These are phyloP conservation scores for Podocnemis expansa DNA, from an alignment of 2,113 vertebrate genomes.

Conservation along the genomic window DNA sequence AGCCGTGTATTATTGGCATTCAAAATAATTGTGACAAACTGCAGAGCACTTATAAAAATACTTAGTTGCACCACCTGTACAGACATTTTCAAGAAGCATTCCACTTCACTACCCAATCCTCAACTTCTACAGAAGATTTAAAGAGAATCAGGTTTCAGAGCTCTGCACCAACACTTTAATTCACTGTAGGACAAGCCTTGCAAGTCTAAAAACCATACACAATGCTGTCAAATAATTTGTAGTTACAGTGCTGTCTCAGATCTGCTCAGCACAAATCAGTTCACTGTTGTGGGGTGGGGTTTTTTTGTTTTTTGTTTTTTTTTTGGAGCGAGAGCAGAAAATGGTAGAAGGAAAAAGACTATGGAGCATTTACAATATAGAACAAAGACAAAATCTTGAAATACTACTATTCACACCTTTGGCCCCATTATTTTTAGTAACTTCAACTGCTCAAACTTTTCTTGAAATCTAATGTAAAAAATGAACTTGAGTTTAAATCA, in stretches of 20 bases:
- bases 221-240: background rate
- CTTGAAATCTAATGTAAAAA: background rate
- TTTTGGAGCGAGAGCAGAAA: background rate
- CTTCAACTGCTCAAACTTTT: background rate
- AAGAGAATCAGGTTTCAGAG: background rate
- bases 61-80: accelerated
- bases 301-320: no score
- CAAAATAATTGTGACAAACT: background rate
- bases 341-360: background rate
- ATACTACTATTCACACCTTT: background rate
- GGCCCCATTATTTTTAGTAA: no score
- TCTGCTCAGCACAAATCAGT: background rate
- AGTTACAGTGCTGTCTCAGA: background rate
- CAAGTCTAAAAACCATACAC: background rate
- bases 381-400: background rate
- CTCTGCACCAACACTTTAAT: background rate
- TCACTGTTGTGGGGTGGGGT: background rate
- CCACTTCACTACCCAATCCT: background rate
- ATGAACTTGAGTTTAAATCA: background rate
- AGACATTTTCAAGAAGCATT: background rate
- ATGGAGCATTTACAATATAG: background rate
- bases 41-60: background rate
- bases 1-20: no score
- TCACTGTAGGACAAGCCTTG: background rate
- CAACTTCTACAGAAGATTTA: background rate